Base-by-base conservation (phyloP, 2,113 vertebrate species). In the Phrynosoma platyrhinos region DNA sequence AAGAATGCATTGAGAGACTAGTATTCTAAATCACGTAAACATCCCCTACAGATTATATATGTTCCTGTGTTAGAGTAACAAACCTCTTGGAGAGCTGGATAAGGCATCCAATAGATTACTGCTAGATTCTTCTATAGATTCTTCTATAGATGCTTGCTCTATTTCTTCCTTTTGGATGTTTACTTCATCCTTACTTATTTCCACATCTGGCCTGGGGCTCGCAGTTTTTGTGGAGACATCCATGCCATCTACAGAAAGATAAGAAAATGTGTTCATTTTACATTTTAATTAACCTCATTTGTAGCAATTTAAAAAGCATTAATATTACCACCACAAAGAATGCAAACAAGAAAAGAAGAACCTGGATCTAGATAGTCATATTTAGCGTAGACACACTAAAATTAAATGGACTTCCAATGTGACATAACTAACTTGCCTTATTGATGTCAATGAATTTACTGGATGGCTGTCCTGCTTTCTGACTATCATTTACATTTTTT, bases 1-100 rank as follows among this genome's bases (percentile, higher is more conserved):
- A 69, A 47, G 9, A 53, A 83, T 20, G 27, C 16, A 12, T 10
- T 13, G 1, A 30, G n/a, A 76, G 75, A 86, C 76, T 2, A 23
- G 72, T 0, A 88, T 84, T 72, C 83, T 71, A 83, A 23, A 75
- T 83, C 27, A 10, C 83, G 82, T 12, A 83, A 52, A 53, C 14
- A 76, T 66, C 84, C 66, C 69, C 23, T 75, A 75, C 12, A 36
- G 1, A 47, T 66, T 23, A 87, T 0, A 87, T 91, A 88, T 53
- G 85, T 85, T 81, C 25, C 21, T 32, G 25, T 14, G 86, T 55
- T 84, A 77, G 85, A 74, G 4, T 77, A 88, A n/a, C 93, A 94
- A 95, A 97, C 90, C 93, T 96, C 89, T 92, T 79, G 85, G 94
- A 90, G 93, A 94, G 84, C 90, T 83, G 87, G 95, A 90, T 4